Conservation (phyloP, 2,797 vertebrate genomes). For the Benthosema pterotum region DNA sequence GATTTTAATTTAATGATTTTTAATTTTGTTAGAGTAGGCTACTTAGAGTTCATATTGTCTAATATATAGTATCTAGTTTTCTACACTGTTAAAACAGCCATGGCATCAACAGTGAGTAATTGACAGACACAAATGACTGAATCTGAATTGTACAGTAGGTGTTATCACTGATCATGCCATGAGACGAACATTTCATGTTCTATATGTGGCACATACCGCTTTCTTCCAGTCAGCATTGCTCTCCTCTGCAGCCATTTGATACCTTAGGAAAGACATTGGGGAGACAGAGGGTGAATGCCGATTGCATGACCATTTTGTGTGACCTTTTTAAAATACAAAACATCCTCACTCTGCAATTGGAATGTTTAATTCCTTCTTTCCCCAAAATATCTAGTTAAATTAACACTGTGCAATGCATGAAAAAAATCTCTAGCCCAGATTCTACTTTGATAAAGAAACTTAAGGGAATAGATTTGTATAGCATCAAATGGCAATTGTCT, state of each 20-base stretch:
- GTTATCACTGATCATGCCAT: too few relatives aligned
- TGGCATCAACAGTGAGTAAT: too few relatives aligned
- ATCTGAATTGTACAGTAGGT: background rate
- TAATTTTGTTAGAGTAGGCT: too few relatives aligned
- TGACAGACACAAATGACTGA: background rate
- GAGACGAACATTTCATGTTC: background rate
- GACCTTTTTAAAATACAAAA: background rate
- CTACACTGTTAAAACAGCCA: too few relatives aligned
- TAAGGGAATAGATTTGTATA: background rate
- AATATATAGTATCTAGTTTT: too few relatives aligned
- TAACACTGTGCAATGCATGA: too few relatives aligned
- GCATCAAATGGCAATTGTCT: background rate
- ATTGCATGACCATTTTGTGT: background rate
- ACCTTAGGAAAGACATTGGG: conserved; percentile 74
- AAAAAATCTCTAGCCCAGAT: conserved; percentile 17
- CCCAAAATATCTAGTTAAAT: background rate
- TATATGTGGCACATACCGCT: conserved; percentile 71
- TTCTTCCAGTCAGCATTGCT: conserved; percentile 85
- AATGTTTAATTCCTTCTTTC: background rate
- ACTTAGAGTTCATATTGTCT: too few relatives aligned
- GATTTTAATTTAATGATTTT: too few relatives aligned
- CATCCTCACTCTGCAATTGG: conserved; percentile 1
- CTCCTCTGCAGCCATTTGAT: conserved; percentile 94
- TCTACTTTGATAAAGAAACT: background rate
- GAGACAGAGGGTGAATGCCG: background rate